phyloP scores from a whole-genome alignment of 23 tunicate genomes.

The Corella eumyota region DNA sequence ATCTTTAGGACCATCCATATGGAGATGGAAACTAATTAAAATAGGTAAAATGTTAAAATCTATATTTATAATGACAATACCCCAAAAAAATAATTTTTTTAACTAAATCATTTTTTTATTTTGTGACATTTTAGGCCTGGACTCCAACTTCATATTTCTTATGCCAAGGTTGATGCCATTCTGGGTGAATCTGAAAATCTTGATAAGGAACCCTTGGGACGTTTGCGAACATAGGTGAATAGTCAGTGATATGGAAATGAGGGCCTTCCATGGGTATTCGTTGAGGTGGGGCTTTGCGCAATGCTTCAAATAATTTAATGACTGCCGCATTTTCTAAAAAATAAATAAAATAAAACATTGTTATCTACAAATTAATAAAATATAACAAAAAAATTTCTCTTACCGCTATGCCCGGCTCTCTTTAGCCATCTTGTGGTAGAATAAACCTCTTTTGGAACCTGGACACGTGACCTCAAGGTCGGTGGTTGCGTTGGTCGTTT shows the following conservation, averaged over 20 bases:
- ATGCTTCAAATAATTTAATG: slow-evolving; percentile 24
- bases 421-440: slow-evolving; percentile 61
- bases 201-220: slow-evolving; percentile 30
- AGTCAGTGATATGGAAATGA: slow-evolving; percentile 83
- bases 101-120: too few species aligned
- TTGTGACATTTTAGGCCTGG: neutral
- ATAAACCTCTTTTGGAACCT: slow-evolving; percentile 13
- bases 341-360: neutral
- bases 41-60: too few species aligned
- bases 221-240: slow-evolving; percentile 48
- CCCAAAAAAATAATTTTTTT: too few species aligned
- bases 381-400: neutral
- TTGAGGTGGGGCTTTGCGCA: slow-evolving; percentile 42
- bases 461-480: neutral
- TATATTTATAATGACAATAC: too few species aligned
- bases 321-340: slow-evolving; percentile 47
- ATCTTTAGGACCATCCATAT: too few species aligned
- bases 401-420: slow-evolving; percentile 53
- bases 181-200: slow-evolving; percentile 87
- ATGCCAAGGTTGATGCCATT: slow-evolving; percentile 91
- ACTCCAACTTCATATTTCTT: slow-evolving; percentile 53
- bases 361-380: too few species aligned
- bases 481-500: slow-evolving; percentile 14
- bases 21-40: too few species aligned
- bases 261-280: slow-evolving; percentile 54